A percentile compares a stretch with the other conserved stretches of the same genome.
Evolutionary conservation across 2,888 invertebrate genomes (phyloP).

Genomic region (Plemyria rubiginata): DNA sequence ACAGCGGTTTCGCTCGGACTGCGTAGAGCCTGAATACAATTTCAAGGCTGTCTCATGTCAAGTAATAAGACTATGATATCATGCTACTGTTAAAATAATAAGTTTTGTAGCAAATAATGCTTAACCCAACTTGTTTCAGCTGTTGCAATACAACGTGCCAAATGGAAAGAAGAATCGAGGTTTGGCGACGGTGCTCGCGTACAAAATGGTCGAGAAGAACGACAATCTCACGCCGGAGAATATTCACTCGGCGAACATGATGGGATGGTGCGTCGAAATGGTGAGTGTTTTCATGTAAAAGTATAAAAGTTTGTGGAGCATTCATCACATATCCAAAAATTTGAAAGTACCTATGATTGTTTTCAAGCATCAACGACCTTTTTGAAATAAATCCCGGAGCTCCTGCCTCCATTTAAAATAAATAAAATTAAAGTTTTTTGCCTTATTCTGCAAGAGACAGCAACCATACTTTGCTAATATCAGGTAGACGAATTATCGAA

Average conservation of each 20-base stretch:
- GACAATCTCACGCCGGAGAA: conserved; percentile 91
- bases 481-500: conserved; percentile 1
- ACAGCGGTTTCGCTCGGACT: not conserved
- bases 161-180: conserved; percentile 95
- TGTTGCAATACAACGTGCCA: conserved; percentile 96
- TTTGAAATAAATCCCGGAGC: too few species aligned
- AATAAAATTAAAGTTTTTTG: too few species aligned
- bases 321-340: not conserved
- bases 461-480: not conserved
- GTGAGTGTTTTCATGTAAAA: conserved; percentile 80
- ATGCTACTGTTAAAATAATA: conserved; percentile 3
- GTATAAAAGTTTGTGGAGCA: too few species aligned
- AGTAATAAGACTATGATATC: conserved; percentile 17
- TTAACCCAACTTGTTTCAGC: conserved; percentile 78
- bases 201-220: conserved; percentile 88
- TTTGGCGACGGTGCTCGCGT: conserved; percentile 89
- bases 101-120: conserved; percentile 8
- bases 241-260: conserved; percentile 90
- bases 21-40: not conserved
- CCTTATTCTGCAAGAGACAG: too few species aligned
- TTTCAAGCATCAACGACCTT: too few species aligned
- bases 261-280: conserved; percentile 98
- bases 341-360: too few species aligned
- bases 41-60: conserved; percentile 19
- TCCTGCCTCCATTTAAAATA: too few species aligned